phyloP scores from a whole-genome alignment of 2,113 vertebrate species.

The Sorex araneus region DNA sequence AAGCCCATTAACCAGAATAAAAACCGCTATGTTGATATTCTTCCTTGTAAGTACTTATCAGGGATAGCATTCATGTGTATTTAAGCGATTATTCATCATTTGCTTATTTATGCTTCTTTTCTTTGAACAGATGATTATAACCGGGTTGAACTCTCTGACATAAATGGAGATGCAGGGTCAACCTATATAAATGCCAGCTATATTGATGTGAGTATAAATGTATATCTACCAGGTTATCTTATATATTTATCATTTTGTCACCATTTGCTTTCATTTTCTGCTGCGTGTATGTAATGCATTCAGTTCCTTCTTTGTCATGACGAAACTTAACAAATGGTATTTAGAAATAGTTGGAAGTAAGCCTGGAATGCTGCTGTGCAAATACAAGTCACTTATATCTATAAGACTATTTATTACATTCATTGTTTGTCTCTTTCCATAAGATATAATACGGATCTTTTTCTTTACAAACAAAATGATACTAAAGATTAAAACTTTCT shows the following conservation, averaged over 20 bases:
- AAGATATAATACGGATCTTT: neutral
- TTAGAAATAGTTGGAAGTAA: neutral
- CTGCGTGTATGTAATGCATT: neutral
- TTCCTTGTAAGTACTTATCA: conserved; percentile 93
- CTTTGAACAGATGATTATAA: conserved; percentile 94
- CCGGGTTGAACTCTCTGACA: conserved; percentile 93
- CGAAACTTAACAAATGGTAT: neutral
- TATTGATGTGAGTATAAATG: conserved; percentile 92
- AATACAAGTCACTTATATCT: neutral
- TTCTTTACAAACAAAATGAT: neutral
- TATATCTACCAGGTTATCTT: neutral
- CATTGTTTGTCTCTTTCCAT: neutral
- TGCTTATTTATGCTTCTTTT: neutral
- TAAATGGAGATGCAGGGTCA: conserved; percentile 90
- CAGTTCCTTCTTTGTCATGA: neutral
- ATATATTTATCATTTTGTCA: neutral
- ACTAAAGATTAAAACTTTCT: neutral
- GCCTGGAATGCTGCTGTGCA: neutral
- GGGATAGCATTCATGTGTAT: neutral
- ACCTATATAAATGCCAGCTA: conserved; percentile 99
- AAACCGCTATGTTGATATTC: conserved; percentile 98
- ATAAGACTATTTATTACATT: neutral
- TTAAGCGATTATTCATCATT: neutral
- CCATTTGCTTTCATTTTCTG: neutral
- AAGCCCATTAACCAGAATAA: conserved; percentile 93